phyloP scores from a whole-genome alignment of 1,140 invertebrate species.

The Physella acuta region DNA sequence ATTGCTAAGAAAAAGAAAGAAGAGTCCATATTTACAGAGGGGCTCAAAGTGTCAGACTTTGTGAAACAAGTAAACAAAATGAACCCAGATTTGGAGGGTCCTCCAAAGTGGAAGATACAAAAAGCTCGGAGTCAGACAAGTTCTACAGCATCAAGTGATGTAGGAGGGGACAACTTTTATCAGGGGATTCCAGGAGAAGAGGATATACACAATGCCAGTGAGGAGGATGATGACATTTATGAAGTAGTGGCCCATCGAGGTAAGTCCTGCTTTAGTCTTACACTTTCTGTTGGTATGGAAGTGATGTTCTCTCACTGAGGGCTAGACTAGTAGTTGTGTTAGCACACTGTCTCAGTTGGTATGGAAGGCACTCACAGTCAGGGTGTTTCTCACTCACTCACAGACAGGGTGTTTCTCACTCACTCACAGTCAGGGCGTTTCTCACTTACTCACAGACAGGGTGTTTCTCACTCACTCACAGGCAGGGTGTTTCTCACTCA shows the following conservation, averaged over 20 bases:
- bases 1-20: conserved; percentile 29
- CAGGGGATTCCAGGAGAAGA: conserved; percentile 24
- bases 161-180: conserved; percentile 19
- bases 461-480: no score
- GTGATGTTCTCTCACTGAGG: no score
- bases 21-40: conserved; percentile 34
- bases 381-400: no score
- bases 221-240: conserved; percentile 25
- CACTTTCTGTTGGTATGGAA: neutral
- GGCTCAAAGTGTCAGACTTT: conserved; percentile 37
- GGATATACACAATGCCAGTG: conserved; percentile 9
- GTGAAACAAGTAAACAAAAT: conserved; percentile 36
- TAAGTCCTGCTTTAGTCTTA: conserved; percentile 5
- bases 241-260: conserved; percentile 15
- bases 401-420: no score
- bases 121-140: conserved; percentile 17
- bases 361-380: no score
- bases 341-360: no score
- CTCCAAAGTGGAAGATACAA: conserved; percentile 24
- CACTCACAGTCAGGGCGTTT: no score
- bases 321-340: no score
- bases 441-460: no score
- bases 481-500: no score
- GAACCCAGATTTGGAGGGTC: conserved; percentile 24
- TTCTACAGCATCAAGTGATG: conserved; percentile 25